A percentile compares a stretch with the other conserved stretches of the same genome.
These are phyloP conservation scores for Erethizon dorsatum DNA, from an alignment of 2,797 vertebrate species.

Conservation along the genomic window DNA sequence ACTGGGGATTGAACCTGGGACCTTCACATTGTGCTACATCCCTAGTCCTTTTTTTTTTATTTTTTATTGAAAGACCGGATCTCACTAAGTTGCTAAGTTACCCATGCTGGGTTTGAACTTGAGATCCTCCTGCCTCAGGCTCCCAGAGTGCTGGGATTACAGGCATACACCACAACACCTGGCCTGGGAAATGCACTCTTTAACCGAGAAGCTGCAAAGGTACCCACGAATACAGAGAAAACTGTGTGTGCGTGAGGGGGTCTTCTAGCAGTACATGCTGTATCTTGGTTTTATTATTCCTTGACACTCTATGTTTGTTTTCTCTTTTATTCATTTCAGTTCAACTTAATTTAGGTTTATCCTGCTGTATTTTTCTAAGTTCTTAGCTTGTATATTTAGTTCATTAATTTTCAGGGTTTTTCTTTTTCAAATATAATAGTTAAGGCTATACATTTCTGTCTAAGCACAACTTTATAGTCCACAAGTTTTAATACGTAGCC, in stretches of 20 bases:
- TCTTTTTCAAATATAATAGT: not conserved
- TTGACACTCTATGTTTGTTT: not conserved
- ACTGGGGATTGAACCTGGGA: not conserved
- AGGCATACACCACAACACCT: not conserved
- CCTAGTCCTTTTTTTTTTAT: not conserved
- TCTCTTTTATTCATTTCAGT: not conserved
- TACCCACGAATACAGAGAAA: not conserved
- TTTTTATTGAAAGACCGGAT: not conserved
- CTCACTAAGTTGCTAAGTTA: not conserved
- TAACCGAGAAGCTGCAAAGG: not conserved
- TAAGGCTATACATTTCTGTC: not conserved
- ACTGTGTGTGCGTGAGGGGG: not conserved
- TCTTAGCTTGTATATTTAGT: not conserved
- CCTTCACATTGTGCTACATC: not conserved
- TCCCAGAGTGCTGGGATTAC: not conserved
- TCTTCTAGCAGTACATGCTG: too few relatives aligned
- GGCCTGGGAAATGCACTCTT: not conserved
- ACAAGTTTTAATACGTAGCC: not conserved
- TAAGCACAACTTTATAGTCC: not conserved
- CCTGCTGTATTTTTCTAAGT: not conserved
- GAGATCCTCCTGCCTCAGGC: not conserved
- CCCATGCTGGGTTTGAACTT: not conserved
- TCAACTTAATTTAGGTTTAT: not conserved
- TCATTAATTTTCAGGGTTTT: not conserved
- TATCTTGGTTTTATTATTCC: not conserved